Conservation (phyloP, 2,888 invertebrate genomes). For the Margaritifera margaritifera region DNA sequence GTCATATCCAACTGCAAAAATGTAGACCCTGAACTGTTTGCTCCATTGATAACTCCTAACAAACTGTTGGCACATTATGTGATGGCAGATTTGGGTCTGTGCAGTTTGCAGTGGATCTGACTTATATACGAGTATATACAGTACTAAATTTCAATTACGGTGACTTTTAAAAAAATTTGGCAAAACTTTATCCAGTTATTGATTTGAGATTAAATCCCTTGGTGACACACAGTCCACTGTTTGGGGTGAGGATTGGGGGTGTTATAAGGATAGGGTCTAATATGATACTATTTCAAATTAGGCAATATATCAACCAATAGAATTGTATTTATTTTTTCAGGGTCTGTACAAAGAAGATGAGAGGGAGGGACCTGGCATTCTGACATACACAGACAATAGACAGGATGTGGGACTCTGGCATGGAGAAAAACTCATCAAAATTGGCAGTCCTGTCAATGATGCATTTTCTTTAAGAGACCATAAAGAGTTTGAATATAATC, state of each 20-base stretch:
- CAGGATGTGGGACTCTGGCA: slow-evolving; percentile 72
- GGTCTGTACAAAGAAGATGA: slow-evolving; percentile 71
- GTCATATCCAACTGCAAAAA: no score
- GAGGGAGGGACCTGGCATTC: slow-evolving; percentile 69
- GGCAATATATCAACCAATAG: not conserved
- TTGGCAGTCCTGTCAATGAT: slow-evolving; percentile 54
- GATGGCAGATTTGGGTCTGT: no score
- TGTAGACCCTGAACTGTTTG: no score
- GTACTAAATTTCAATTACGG: no score
- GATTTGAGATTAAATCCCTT: not conserved
- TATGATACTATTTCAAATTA: not conserved
- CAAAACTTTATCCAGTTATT: not conserved
- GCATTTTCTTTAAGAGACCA: slow-evolving; percentile 66
- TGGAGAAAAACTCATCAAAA: slow-evolving; percentile 65
- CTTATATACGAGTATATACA: no score
- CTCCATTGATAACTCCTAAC: no score
- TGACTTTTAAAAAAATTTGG: not conserved
- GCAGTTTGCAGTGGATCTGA: no score
- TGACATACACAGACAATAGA: slow-evolving; percentile 64
- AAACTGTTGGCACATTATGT: no score
- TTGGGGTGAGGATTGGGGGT: not conserved
- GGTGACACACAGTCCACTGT: not conserved
- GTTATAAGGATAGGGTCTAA: not conserved
- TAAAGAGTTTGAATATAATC: slow-evolving; percentile 63
- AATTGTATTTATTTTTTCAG: slow-evolving; percentile 41